These are phyloP conservation scores for Netelia virgata DNA, from an alignment of 2,888 invertebrate genomes.

Conservation along the genomic window DNA sequence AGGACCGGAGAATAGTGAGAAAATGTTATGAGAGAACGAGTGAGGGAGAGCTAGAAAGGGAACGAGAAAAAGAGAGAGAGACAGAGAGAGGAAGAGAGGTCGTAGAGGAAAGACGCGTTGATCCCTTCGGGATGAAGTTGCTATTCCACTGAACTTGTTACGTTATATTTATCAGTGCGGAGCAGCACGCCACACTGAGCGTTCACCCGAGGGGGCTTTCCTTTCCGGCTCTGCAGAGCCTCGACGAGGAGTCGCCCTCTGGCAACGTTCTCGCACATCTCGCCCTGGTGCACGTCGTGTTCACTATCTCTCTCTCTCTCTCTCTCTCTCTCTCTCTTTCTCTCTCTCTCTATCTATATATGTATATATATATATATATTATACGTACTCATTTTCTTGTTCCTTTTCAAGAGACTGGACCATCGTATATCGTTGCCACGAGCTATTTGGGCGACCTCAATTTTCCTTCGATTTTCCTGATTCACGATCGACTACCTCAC, in stretches of 20 bases:
- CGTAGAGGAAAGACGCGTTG: constrained; percentile 81
- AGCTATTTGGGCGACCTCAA: constrained; percentile 34
- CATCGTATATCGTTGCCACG: constrained; percentile 5
- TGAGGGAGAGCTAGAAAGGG: constrained; percentile 35
- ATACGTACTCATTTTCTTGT: neutral
- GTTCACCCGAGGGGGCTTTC: constrained; percentile 74
- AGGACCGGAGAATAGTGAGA: constrained; percentile 44
- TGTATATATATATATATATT: neutral
- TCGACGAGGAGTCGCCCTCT: constrained; percentile 61
- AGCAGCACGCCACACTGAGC: constrained; percentile 75
- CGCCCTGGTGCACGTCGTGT: constrained; percentile 50
- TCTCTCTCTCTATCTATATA: neutral
- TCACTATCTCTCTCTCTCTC: constrained; percentile 19
- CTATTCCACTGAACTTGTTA: constrained; percentile 85
- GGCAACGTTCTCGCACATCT: constrained; percentile 57
- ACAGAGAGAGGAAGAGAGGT: constrained; percentile 46
- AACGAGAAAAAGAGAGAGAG: constrained; percentile 31
- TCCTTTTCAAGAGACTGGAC: neutral
- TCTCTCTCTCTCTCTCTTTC: neutral
- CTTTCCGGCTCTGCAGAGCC: constrained; percentile 74
- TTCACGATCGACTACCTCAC: constrained; percentile 36
- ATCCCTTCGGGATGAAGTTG: constrained; percentile 84
- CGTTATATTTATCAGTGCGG: constrained; percentile 84
- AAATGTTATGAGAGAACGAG: constrained; percentile 53
- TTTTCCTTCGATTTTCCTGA: constrained; percentile 43